A percentile compares a stretch with the other conserved stretches of the same genome.
Evolutionary conservation across 30 jellyfish, hydroid and myxozoan species (phyloP).

Genomic region (Pseudorhiza aurosa): DNA sequence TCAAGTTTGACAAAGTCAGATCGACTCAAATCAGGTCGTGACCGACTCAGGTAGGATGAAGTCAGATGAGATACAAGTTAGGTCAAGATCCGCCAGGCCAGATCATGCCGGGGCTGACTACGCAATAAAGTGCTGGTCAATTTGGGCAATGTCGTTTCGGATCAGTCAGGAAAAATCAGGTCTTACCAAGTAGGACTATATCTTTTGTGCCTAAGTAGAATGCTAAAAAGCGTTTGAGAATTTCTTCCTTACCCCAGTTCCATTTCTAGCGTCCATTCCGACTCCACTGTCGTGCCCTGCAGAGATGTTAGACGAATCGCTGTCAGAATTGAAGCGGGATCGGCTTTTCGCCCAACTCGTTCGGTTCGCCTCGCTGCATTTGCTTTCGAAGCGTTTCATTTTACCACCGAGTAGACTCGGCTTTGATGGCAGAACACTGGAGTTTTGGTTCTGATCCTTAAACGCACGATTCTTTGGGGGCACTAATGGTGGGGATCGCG

Average conservation of each 20-base stretch:
- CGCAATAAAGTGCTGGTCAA: too few species aligned
- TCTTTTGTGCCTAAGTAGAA: too few species aligned
- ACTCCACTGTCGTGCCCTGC: constrained; percentile 40
- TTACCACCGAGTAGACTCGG: constrained; percentile 32
- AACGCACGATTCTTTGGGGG: constrained; percentile 32
- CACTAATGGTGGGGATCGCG: constrained; percentile 39
- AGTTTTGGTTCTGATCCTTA: constrained; percentile 40
- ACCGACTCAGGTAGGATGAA: too few species aligned
- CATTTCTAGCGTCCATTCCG: constrained; percentile 2
- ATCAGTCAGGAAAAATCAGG: too few species aligned
- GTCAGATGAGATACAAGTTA: too few species aligned
- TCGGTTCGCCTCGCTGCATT: constrained; percentile 36
- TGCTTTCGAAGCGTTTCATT: constrained; percentile 41
- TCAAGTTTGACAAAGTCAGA: too few species aligned
- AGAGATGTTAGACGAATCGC: constrained; percentile 42
- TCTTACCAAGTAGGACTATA: too few species aligned
- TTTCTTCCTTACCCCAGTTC: not conserved
- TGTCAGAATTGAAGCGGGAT: constrained; percentile 35
- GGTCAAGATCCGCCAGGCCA: too few species aligned
- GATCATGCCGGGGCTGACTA: too few species aligned
- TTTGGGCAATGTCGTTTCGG: too few species aligned
- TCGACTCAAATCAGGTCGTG: too few species aligned
- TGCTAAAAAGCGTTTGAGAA: constrained; percentile 30
- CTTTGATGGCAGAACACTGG: constrained; percentile 27
- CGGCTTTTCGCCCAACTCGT: constrained; percentile 18